Conservation (phyloP, 2,113 vertebrate genomes). For the Calypte anna region DNA sequence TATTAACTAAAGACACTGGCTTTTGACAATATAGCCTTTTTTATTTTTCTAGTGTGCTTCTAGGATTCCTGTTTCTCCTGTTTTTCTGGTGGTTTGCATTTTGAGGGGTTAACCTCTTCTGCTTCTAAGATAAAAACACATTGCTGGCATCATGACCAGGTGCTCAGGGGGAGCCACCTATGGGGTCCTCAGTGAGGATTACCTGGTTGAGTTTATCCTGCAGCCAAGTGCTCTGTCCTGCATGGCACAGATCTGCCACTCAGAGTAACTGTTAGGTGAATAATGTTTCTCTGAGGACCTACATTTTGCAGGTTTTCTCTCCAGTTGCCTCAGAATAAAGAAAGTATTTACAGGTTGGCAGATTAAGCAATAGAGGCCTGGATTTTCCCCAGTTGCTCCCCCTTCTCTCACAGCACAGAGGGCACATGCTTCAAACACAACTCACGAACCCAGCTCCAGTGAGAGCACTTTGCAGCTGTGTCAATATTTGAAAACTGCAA, state of each 20-base stretch:
- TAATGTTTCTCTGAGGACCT: neutral
- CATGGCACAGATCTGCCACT: neutral
- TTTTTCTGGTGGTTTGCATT: neutral
- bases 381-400: neutral
- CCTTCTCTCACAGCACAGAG: neutral
- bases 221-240: neutral
- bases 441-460: neutral
- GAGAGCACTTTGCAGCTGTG: conserved; percentile 41
- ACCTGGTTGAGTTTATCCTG: neutral
- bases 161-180: neutral
- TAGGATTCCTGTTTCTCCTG: neutral
- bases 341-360: neutral
- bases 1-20: neutral
- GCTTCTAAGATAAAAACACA: neutral
- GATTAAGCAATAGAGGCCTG: neutral
- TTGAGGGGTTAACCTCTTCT: neutral
- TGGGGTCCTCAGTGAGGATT: neutral
- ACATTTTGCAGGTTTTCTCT: neutral
- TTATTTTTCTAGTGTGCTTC: neutral
- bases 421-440: neutral
- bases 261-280: neutral
- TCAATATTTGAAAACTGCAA: conserved; percentile 63
- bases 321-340: neutral
- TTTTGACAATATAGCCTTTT: neutral
- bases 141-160: neutral